These are phyloP conservation scores for Python bivittatus DNA, from an alignment of 2,113 vertebrate genomes.

Conservation along the genomic window DNA sequence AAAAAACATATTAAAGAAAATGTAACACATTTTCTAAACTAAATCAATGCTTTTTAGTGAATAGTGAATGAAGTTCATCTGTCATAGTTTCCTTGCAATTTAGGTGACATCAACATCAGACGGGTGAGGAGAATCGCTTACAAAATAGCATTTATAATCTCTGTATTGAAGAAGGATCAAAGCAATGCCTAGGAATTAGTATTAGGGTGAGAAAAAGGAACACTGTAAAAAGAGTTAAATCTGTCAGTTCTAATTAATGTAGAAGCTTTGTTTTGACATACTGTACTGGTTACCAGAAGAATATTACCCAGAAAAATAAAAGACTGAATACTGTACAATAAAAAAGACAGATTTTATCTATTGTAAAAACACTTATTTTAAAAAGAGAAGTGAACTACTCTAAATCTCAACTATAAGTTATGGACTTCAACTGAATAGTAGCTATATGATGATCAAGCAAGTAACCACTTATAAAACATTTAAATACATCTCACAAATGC, in stretches of 20 bases:
- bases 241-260: not conserved
- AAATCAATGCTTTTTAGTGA: not conserved
- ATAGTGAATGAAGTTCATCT: not conserved
- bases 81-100: conserved; percentile 9
- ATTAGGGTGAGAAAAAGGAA: not conserved
- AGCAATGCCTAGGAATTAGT: not conserved
- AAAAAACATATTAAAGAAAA: not conserved
- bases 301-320: not conserved
- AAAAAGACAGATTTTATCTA: conserved; percentile 8
- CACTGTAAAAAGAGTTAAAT: not conserved
- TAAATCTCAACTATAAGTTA: conserved; percentile 22
- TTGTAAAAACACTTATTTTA: conserved; percentile 32
- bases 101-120: conserved; percentile 26
- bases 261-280: not conserved
- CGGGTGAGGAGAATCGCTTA: conserved; percentile 16
- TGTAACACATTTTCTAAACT: not conserved
- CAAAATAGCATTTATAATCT: conserved; percentile 29
- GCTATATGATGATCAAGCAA: not conserved
- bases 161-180: not conserved
- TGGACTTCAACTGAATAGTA: conserved; percentile 22
- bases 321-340: not conserved
- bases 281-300: not conserved
- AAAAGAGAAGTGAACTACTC: not conserved
- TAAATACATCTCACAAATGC: not conserved
- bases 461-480: not conserved